Evolutionary conservation across 2,888 invertebrate genomes (phyloP).

Genomic region (Vandiemenella viatica): DNA sequence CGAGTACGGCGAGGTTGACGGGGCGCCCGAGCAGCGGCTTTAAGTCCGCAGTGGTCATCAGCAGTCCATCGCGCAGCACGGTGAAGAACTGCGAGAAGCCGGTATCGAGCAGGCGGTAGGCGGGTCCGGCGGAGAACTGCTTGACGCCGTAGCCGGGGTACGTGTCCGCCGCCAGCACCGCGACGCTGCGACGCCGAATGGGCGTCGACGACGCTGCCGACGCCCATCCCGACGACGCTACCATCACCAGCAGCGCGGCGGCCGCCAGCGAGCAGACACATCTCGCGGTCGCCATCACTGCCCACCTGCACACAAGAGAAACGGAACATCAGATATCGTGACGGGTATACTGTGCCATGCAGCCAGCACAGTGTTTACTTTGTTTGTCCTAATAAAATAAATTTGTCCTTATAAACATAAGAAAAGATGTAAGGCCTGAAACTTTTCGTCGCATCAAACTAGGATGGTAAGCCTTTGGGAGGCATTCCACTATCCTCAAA

Average conservation of each 20-base stretch:
- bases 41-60: conserved; percentile 81
- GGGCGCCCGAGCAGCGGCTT: conserved; percentile 66
- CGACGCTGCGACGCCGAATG: conserved; percentile 20
- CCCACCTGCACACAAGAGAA: no score
- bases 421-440: no score
- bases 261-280: no score
- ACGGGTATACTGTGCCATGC: no score
- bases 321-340: no score
- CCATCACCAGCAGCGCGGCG: neutral
- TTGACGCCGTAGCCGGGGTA: conserved; percentile 79
- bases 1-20: conserved; percentile 64
- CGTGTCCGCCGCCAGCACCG: conserved; percentile 75
- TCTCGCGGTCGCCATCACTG: no score
- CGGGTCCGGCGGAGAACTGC: conserved; percentile 47
- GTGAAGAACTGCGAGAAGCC: conserved; percentile 76
- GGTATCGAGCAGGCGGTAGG: conserved; percentile 55
- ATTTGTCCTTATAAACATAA: no score
- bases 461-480: no score
- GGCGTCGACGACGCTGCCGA: neutral
- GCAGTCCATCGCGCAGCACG: conserved; percentile 69
- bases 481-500: no score
- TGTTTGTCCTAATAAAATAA: no score
- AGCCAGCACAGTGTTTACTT: no score
- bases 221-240: neutral
- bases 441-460: no score